phyloP scores from a whole-genome alignment of 2,113 vertebrate genomes.

The Climacteris rufus region DNA sequence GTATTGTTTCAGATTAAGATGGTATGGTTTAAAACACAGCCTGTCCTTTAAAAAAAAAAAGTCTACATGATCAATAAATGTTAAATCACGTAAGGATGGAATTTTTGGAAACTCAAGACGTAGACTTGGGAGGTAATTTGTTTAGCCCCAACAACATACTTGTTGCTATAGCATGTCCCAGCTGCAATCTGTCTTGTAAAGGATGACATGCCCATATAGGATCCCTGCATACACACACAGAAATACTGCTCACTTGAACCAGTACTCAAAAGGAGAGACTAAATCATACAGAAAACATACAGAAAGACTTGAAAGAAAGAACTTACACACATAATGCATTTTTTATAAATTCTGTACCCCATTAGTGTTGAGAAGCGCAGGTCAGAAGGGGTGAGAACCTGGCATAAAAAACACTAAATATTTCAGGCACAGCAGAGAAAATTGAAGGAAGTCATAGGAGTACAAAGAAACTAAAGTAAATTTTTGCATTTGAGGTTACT shows the following conservation, averaged over 20 bases:
- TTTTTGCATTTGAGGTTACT: background rate
- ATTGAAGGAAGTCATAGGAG: background rate
- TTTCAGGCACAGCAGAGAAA: background rate
- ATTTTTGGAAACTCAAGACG: background rate
- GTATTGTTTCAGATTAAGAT: background rate
- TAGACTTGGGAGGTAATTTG: background rate
- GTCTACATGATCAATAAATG: background rate
- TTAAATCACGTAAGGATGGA: background rate
- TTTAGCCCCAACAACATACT: background rate
- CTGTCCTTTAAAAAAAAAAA: background rate
- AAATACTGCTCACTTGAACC: background rate
- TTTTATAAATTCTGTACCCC: background rate
- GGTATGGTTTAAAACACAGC: background rate
- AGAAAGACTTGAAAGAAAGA: background rate
- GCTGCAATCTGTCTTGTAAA: background rate
- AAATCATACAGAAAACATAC: background rate
- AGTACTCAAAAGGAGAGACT: background rate
- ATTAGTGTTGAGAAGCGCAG: background rate
- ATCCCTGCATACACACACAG: background rate
- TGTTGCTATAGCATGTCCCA: background rate
- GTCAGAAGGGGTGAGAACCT: background rate
- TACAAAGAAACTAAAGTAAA: background rate
- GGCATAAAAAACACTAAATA: background rate
- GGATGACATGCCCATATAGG: rapidly evolving
- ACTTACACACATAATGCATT: background rate